Conservation (phyloP, 1,140 invertebrate genomes). For the Aleiodes sp. region DNA sequence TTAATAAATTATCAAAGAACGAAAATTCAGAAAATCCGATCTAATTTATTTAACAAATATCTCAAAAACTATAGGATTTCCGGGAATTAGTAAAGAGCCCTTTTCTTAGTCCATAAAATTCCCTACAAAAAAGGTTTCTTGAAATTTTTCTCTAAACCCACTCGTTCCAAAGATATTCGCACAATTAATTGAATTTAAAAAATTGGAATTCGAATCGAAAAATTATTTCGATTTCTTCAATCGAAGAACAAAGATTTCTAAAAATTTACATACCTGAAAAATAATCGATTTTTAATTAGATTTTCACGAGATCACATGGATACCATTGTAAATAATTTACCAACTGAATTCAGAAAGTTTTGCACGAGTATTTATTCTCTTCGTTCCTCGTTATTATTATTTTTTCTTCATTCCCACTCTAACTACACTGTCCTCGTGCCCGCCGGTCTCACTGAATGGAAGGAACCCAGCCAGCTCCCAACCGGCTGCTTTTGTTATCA, state of each 20-base stretch:
- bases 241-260: not conserved
- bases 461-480: not conserved
- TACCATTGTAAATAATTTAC: not conserved
- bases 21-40: no score
- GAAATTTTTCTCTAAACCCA: no score
- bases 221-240: no score
- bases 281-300: not conserved
- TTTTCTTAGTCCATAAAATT: no score
- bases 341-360: not conserved
- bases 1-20: no score
- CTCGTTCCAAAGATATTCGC: no score
- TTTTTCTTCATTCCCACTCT: constrained; percentile 2
- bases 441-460: not conserved
- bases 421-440: not conserved
- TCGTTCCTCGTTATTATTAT: not conserved
- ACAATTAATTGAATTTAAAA: no score
- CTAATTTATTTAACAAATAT: no score
- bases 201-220: no score
- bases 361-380: not conserved
- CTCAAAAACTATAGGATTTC: no score
- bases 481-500: constrained; percentile 5
- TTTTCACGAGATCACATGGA: not conserved
- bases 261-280: not conserved
- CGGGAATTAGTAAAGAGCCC: no score
- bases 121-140: no score